A percentile compares a stretch with the other conserved stretches of the same genome.
These are phyloP conservation scores for Cephus nigrinus DNA, from an alignment of 2,888 invertebrate species.

Conservation along the genomic window DNA sequence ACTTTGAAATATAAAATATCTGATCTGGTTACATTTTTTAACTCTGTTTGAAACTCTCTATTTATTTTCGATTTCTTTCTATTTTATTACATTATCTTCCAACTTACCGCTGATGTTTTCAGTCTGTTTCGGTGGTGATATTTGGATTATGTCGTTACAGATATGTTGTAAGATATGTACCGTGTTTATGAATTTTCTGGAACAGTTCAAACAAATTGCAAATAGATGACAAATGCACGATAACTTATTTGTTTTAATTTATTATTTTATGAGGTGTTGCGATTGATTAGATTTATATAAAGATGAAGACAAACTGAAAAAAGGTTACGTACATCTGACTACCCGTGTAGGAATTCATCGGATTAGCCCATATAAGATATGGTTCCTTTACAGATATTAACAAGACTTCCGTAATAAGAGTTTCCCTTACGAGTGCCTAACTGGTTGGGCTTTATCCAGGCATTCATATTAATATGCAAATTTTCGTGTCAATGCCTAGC, in stretches of 20 bases:
- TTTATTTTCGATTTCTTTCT: background rate
- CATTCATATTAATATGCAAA: no score
- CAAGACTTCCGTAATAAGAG: no score
- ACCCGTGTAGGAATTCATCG: background rate
- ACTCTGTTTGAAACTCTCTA: background rate
- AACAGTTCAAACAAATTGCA: background rate
- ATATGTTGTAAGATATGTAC: conserved; percentile 26
- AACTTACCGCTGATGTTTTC: conserved; percentile 15
- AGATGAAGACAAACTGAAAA: background rate
- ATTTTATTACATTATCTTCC: background rate
- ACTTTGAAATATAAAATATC: background rate
- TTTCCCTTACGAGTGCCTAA: background rate
- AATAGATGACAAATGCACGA: background rate
- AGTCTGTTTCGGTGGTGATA: conserved; percentile 17
- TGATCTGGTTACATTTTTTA: background rate
- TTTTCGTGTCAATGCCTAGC: background rate
- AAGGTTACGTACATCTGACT: background rate
- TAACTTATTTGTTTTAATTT: background rate
- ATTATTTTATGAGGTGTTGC: no score
- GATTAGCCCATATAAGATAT: background rate
- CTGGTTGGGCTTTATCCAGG: no score
- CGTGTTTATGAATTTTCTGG: conserved; percentile 12
- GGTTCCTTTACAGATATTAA: background rate
- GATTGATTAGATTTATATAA: no score
- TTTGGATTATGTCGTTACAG: conserved; percentile 14